Evolutionary conservation across 2,888 invertebrate species (phyloP), one percentile per base, ranked within the genome.

Genomic region (Chrysomela aeneicollis): DNA sequence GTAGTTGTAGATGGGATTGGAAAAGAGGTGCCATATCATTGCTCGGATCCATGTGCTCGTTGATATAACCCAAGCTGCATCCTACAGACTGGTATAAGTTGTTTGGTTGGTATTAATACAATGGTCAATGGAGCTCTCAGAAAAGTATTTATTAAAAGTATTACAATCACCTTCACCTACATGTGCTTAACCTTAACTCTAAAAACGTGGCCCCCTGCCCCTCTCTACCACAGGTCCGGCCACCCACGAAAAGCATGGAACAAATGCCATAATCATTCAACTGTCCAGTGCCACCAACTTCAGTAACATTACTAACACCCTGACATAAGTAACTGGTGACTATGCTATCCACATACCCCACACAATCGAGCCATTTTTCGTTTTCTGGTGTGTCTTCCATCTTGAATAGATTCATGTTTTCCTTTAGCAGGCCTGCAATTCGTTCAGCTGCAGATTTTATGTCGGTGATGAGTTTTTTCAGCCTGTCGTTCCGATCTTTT

Each of bases 1-100:
- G 84, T 1, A 97, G 84, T 77, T 94, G 93, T 63, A 97, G 82
- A 47, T 92, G 91, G 0, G 95, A 93, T 84, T 96, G 93, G 78
- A 97, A 92, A 51, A 97, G 82, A 0, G 97, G 92, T 8, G 91
- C 87, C 32, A 91, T 86, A 72, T 89, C 88, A 72, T 92, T 91
- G 53, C 88, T 85, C 0, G 90, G 86, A 81, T 97, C 95, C 89
- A 97, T 97, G 77, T 97, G 94, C 78, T 96, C 96, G 46, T 94
- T 88, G 71, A 98, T 85, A 79, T 96, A 97, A 21, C 92, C 92
- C 77, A 97, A 86, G 79, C 94, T 92, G 84, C 90, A 92, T 18
- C 94, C 94, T 53, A 94, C 89, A 0, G 91, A 89, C 77, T 91
- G 91, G 68, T 94, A 89, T 54, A 97, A n/a, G n/a, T n/a, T n/a